phyloP scores from a whole-genome alignment of 2,113 vertebrate genomes.

The Eudyptes chrysolophus region DNA sequence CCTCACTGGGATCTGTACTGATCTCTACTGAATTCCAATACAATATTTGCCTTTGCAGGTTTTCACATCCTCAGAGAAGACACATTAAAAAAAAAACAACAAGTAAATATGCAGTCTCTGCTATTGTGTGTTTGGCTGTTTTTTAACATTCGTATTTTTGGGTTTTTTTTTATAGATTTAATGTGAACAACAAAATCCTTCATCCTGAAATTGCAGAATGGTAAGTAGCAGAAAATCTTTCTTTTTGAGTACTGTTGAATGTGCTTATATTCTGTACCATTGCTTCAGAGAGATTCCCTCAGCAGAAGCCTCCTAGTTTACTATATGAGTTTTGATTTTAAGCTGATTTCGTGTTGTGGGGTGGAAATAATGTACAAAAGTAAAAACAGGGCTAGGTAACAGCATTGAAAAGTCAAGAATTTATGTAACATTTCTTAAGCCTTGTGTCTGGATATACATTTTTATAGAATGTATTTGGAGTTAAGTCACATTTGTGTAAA shows the following conservation, averaged over 20 bases:
- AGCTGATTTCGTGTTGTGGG: not conserved
- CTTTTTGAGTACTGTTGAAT: not conserved
- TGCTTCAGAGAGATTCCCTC: not conserved
- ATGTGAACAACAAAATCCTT: slow-evolving; percentile 86
- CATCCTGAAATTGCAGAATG: slow-evolving; percentile 93
- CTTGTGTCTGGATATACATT: not conserved
- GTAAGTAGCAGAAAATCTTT: slow-evolving; percentile 72
- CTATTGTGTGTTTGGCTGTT: not conserved
- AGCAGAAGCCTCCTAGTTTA: not conserved
- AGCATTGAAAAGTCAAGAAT: not conserved
- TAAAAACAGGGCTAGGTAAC: not conserved
- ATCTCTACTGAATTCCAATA: not conserved
- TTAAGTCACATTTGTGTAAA: not conserved
- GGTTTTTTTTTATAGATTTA: slow-evolving; percentile 72
- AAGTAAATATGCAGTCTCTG: not conserved
- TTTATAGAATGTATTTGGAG: not conserved
- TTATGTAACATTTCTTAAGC: not conserved
- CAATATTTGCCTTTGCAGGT: not conserved
- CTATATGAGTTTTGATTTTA: not conserved
- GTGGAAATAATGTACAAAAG: not conserved
- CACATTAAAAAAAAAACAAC: not conserved
- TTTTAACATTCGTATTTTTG: not conserved
- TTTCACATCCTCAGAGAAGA: not conserved
- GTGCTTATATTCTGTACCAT: not conserved
- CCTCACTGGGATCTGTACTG: not conserved